Conservation (phyloP, 2,113 vertebrate genomes). For the Tautogolabrus adspersus region DNA sequence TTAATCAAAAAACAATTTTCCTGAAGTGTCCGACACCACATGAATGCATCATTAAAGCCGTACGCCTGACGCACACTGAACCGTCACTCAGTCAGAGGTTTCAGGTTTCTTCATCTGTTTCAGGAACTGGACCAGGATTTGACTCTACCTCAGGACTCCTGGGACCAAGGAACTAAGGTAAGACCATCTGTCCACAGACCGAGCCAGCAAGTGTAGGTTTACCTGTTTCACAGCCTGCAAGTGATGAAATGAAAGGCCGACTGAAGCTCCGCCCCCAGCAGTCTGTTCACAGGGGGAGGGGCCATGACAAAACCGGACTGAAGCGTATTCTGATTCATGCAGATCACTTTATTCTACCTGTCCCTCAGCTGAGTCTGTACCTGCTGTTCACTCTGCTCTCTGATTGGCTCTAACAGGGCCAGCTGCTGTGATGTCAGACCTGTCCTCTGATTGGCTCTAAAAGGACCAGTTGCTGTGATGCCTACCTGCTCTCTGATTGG, state of each 20-base stretch:
- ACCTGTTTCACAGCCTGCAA: slow-evolving; percentile 38
- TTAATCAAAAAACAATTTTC: too few species aligned
- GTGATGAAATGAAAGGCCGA: slow-evolving; percentile 84
- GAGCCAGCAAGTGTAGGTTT: too few species aligned
- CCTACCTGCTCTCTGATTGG: too few species aligned
- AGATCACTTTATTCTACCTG: neutral
- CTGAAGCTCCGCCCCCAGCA: slow-evolving; percentile 75
- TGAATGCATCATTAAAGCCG: too few species aligned
- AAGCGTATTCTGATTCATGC: slow-evolving; percentile 80
- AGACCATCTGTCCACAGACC: neutral
- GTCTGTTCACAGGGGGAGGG: slow-evolving; percentile 60
- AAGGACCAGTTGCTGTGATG: neutral
- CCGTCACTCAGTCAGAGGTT: too few species aligned
- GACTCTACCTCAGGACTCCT: too few species aligned
- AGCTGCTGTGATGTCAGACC: neutral
- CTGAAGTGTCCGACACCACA: too few species aligned
- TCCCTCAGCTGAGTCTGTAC: neutral
- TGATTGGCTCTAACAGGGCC: slow-evolving; percentile 10
- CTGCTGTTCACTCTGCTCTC: neutral
- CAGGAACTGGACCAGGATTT: too few species aligned
- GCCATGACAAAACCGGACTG: slow-evolving; percentile 78
- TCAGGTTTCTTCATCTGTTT: too few species aligned
- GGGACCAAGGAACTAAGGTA: too few species aligned
- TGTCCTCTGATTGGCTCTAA: neutral
- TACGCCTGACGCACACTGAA: too few species aligned